Base-by-base conservation (phyloP, 1,140 invertebrate genomes). In the Telenomus remus region DNA sequence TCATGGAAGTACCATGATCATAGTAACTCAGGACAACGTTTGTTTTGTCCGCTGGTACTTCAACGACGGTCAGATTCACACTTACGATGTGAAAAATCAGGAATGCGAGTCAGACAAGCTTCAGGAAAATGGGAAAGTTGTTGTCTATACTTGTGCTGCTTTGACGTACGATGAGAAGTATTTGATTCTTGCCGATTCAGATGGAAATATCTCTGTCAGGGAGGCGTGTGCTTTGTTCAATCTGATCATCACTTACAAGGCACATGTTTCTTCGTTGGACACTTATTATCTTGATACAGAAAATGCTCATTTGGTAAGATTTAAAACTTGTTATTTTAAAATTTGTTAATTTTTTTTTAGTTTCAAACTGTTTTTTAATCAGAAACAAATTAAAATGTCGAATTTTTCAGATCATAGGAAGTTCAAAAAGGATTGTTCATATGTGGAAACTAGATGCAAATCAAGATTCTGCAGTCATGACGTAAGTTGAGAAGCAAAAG, bases 91-190 rank as follows among this genome's bases (percentile, higher is more conserved):
- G 19, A 72, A 79, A 44, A 19, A 14, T 33, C 72, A 74, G 48
- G 78, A 74, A 10, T 63, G 44, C 8, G 73, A 84, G 9, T 71
- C 80, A 47, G 69, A 82, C 39, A 15, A 71, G 27, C 51, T 39
- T 11, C 8, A 10, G 16, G 54, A 68, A 34, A 57, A 68, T 16
- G 37, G 14, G 43, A 64, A 43, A 68, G 35, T 48, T 33, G 10
- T 61, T 8, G 48, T 66, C 75, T 86, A 81, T 15, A 74, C 76
- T 19, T 80, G 81, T 44, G 86, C 86, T 8, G 69, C 83, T 8
- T 66, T 88, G n/a, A 88, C 87, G 8, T 81, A 86, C 33, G 86
- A 88, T 60, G 79, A 81, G 10, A 63, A 82, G 19, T 87, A 83
- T 53, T 63, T 89, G 19, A 81, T 88, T 51, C 72, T 83, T 14